Evolutionary conservation across 2,888 invertebrate species (phyloP), one percentile per base, ranked within the genome.

Genomic region (Andrena hattorfiana): DNA sequence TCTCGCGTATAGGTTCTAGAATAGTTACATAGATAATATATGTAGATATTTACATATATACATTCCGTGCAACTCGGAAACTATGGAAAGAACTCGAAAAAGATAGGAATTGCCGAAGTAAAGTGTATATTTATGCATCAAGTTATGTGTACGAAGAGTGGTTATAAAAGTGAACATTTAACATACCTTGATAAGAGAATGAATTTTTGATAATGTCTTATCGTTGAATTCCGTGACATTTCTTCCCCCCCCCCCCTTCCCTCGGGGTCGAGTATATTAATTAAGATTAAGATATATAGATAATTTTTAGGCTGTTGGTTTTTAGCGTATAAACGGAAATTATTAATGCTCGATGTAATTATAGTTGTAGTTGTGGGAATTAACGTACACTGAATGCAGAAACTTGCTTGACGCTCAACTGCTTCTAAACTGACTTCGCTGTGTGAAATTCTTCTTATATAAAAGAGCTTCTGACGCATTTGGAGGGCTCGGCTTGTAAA

Each of bases 161-260:
- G 4, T 10, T 28, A 51, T 20, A 32, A n/a, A 7, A 6, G 3
- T 35, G 23, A 6, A 4, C 13, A 35, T 60, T 10, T n/a, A 13
- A 30, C 81, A 83, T 89, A 93, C 92, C 92, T 92, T 16, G 91
- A 87, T n/a, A 92, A 79, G 63, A 90, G 84, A 62, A 93, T 87
- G 80, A 93, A 93, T 89, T 90, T 92, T 77, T 91, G 90, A 84
- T 90, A 94, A 84, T 92, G 91, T 74, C 88, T 90, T 60, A 93
- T 84, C 84, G 93, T 93, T 87, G 93, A 94, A 81, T 93, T 93
- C 6, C 94, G 88, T 51, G 94, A 92, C 94, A 94, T 94, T 51
- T 10, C 51, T 30, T 5, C 23, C 26, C 5, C 42, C 20, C 23
- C 26, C 5, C 42, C 20, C 20, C 7, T 32, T 30, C n/a, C 42